These are phyloP conservation scores for Eucriotettix oculatus DNA, from an alignment of 2,888 invertebrate genomes.

Conservation along the genomic window DNA sequence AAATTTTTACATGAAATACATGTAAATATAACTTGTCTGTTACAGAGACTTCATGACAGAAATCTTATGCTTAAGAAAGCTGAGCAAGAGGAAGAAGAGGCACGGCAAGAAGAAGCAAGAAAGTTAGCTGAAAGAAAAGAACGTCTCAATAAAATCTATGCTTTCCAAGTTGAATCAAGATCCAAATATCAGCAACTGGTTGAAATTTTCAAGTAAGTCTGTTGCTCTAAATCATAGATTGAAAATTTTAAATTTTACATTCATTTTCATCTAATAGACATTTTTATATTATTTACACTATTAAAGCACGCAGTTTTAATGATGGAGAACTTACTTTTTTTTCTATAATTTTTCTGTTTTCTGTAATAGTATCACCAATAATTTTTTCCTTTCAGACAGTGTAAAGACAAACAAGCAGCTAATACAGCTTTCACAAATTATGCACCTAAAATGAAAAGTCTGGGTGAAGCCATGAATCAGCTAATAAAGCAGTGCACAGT, in stretches of 20 bases:
- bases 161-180: constrained; percentile 8
- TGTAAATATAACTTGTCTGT: not conserved
- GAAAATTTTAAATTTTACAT: too few species aligned
- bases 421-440: not conserved
- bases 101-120: constrained; percentile 6
- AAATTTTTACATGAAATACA: too few species aligned
- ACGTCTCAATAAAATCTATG: constrained; percentile 11
- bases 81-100: constrained; percentile 4
- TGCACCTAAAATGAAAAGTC: constrained; percentile 3
- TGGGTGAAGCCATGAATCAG: constrained; percentile 6
- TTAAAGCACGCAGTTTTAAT: too few species aligned
- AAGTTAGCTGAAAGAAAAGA: constrained; percentile 15
- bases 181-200: constrained; percentile 11
- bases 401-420: constrained; percentile 7
- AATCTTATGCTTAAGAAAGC: constrained; percentile 4
- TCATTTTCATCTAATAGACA: too few species aligned
- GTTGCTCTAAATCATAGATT: too few species aligned
- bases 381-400: constrained; percentile 4
- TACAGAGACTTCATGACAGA: constrained; percentile 2
- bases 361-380: too few species aligned
- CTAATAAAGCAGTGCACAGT: constrained; percentile 7
- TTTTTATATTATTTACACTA: too few species aligned
- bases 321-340: too few species aligned
- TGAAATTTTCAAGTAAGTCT: constrained; percentile 12
- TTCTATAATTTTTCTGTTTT: too few species aligned